These are phyloP conservation scores for Phylloscopus trochilus DNA, from an alignment of 2,113 vertebrate genomes.

Conservation along the genomic window DNA sequence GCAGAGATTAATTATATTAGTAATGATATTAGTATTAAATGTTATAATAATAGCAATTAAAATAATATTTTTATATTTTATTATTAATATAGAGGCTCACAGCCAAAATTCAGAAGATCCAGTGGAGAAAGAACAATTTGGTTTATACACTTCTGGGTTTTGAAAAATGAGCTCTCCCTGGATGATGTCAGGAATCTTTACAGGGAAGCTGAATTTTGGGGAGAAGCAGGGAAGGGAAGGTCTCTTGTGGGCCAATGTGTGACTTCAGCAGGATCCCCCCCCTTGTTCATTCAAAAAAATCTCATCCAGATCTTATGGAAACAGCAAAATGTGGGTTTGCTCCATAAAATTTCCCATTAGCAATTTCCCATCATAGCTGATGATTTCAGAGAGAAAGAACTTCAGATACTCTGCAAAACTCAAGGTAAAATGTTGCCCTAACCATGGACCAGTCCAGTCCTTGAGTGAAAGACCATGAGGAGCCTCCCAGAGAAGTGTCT, in stretches of 20 bases:
- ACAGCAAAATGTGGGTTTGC: background rate
- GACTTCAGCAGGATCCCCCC: background rate
- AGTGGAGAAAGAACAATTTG: background rate
- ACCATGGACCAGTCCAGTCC: background rate
- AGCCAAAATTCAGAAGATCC: background rate
- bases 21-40: background rate
- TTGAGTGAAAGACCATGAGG: background rate
- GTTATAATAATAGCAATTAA: background rate
- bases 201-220: background rate
- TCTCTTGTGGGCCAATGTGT: background rate
- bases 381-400: background rate
- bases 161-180: background rate
- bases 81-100: background rate
- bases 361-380: background rate
- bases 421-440: background rate
- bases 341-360: background rate
- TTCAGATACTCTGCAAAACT: background rate
- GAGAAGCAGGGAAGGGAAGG: background rate
- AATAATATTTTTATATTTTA: background rate
- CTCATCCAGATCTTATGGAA: background rate
- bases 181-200: background rate
- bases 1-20: background rate
- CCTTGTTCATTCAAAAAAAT: background rate
- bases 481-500: background rate
- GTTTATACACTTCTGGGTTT: background rate